A percentile compares a stretch with the other conserved stretches of the same genome.
phyloP scores from a whole-genome alignment of 2,113 vertebrate genomes.

The Synchiropus splendidus region DNA sequence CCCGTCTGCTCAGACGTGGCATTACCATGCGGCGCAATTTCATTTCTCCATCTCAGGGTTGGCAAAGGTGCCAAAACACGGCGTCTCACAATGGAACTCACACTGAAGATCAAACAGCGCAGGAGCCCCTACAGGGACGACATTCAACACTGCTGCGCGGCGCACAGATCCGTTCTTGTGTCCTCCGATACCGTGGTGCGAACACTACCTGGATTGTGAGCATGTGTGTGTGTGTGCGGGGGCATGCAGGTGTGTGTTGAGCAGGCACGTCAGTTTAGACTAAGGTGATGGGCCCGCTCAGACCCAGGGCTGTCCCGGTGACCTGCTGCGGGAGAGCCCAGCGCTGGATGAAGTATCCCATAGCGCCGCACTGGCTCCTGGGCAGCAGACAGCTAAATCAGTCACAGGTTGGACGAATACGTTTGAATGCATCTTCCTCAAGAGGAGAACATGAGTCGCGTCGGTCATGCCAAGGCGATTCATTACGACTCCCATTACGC shows the following conservation, averaged over 20 bases:
- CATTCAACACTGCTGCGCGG: slow-evolving; percentile 42
- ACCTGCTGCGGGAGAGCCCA: slow-evolving; percentile 47
- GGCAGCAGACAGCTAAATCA: slow-evolving; percentile 85
- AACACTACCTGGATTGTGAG: slow-evolving; percentile 39
- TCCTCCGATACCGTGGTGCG: slow-evolving; percentile 28
- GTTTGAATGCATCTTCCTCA: slow-evolving; percentile 51
- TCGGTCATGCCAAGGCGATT: slow-evolving; percentile 18
- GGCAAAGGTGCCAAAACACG: slow-evolving; percentile 48
- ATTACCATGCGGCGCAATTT: slow-evolving; percentile 32
- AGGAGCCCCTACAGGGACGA: slow-evolving; percentile 36
- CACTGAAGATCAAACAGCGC: slow-evolving; percentile 31
- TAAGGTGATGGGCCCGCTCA: slow-evolving; percentile 72
- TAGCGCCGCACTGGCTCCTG: slow-evolving; percentile 74
- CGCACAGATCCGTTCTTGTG: slow-evolving; percentile 36
- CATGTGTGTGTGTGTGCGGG: slow-evolving; percentile 21
- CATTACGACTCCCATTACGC: slow-evolving; percentile 27
- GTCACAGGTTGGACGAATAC: slow-evolving; percentile 76
- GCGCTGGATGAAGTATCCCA: slow-evolving; percentile 72
- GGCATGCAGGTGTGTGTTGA: slow-evolving; percentile 49
- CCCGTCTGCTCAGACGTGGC: slow-evolving; percentile 22
- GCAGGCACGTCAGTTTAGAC: slow-evolving; percentile 77
- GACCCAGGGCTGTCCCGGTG: slow-evolving; percentile 38
- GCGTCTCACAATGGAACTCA: not conserved
- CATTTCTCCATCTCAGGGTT: slow-evolving; percentile 28
- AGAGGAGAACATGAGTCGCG: slow-evolving; percentile 33